phyloP scores from a whole-genome alignment of 2,113 vertebrate species.

The Microcebus murinus region DNA sequence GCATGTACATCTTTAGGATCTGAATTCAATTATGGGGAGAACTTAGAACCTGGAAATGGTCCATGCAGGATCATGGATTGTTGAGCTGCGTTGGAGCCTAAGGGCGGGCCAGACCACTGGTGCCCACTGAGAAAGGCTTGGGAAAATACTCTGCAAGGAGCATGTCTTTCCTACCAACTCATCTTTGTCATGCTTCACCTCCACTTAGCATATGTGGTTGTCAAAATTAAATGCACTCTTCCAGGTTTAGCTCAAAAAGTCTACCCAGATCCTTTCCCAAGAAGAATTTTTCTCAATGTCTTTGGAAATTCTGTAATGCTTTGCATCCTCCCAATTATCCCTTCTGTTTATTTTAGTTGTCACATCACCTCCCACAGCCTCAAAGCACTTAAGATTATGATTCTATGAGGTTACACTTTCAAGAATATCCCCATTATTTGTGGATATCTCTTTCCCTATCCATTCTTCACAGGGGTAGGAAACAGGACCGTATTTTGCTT shows the following conservation, averaged over 20 bases:
- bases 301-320: not conserved
- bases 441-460: not conserved
- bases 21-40: not conserved
- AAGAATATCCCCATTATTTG: not conserved
- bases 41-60: not conserved
- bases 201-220: not conserved
- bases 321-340: not conserved
- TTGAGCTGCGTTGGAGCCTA: not conserved
- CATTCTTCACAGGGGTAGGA: not conserved
- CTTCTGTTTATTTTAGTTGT: not conserved
- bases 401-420: not conserved
- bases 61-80: not conserved
- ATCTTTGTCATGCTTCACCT: not conserved
- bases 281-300: not conserved
- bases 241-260: not conserved
- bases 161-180: not conserved
- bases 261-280: not conserved
- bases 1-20: not conserved
- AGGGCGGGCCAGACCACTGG: not conserved
- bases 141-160: not conserved
- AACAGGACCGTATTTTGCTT: not conserved
- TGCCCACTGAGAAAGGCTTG: not conserved
- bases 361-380: not conserved
- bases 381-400: not conserved
- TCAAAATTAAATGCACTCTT: not conserved